These are phyloP conservation scores for Gasterosteus nipponicus DNA, from an alignment of 2,113 vertebrate genomes.

Conservation along the genomic window DNA sequence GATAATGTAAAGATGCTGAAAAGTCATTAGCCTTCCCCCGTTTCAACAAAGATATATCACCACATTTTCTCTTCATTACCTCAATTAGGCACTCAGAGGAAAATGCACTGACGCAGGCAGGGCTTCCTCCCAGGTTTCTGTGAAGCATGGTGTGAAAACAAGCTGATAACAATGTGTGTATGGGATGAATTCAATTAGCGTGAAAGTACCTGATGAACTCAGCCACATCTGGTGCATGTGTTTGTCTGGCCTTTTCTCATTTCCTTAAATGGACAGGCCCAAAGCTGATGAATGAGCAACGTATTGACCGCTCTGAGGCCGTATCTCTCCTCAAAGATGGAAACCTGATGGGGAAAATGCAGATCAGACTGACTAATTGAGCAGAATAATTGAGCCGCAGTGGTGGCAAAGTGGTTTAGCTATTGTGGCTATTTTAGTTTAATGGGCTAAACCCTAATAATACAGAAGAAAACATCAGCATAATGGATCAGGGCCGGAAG, in stretches of 20 bases:
- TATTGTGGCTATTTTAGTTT: constrained; percentile 81
- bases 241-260: constrained; percentile 92
- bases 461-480: constrained; percentile 80
- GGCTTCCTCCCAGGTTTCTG: constrained; percentile 47
- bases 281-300: constrained; percentile 85
- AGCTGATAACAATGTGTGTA: constrained; percentile 81
- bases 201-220: constrained; percentile 84
- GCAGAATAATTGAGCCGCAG: constrained; percentile 81
- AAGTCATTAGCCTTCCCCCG: constrained; percentile 27
- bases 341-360: constrained; percentile 88
- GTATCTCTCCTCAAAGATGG: constrained; percentile 89
- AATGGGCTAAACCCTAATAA: constrained; percentile 80
- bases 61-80: constrained; percentile 39
- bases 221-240: constrained; percentile 86
- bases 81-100: constrained; percentile 42
- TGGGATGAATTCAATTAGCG: constrained; percentile 87
- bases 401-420: constrained; percentile 76
- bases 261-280: constrained; percentile 88
- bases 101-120: constrained; percentile 26
- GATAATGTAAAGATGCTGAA: not conserved
- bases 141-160: constrained; percentile 80
- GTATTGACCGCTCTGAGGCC: constrained; percentile 86
- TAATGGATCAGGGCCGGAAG: constrained; percentile 71
- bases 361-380: constrained; percentile 86
- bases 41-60: constrained; percentile 32